Percentiles rank a stretch among this genome's conserved stretches.
These are phyloP conservation scores for Physella acuta DNA, from an alignment of 1,140 invertebrate genomes.

Conservation along the genomic window DNA sequence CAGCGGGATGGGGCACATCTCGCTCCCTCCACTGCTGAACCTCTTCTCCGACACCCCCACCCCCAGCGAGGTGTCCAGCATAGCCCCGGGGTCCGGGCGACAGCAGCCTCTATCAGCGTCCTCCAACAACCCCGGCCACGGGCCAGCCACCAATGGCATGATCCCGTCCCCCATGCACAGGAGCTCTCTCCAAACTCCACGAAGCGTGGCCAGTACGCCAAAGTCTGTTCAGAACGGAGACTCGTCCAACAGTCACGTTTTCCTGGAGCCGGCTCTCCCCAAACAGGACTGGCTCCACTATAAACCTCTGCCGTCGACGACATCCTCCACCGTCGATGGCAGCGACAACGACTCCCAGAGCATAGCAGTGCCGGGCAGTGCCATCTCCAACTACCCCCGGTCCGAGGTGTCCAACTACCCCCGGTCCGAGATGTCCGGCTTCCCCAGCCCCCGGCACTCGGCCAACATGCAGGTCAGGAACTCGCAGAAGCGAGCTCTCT, in stretches of 20 bases:
- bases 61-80: conserved; percentile 55
- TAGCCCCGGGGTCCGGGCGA: conserved; percentile 30
- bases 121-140: conserved; percentile 30
- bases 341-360: conserved; percentile 33
- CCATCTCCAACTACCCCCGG: conserved; percentile 34
- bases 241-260: conserved; percentile 36
- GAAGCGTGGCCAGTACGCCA: conserved; percentile 25
- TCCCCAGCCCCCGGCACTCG: conserved; percentile 53
- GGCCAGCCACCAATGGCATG: conserved; percentile 10
- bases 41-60: conserved; percentile 53
- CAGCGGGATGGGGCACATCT: not conserved
- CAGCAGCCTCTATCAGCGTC: conserved; percentile 34
- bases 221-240: conserved; percentile 29
- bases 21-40: conserved; percentile 35
- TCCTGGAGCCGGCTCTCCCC: conserved; percentile 46
- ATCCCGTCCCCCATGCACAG: not conserved
- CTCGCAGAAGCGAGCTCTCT: conserved; percentile 79
- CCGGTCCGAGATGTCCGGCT: no score
- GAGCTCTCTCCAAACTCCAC: conserved; percentile 26
- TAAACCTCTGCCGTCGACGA: conserved; percentile 37
- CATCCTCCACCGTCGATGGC: conserved; percentile 31
- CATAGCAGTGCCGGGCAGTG: conserved; percentile 31
- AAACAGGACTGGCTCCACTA: conserved; percentile 48
- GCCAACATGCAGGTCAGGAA: conserved; percentile 43
- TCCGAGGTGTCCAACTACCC: conserved; percentile 46